These are phyloP conservation scores for Drosophila willistoni DNA, from an alignment of 1,140 invertebrate genomes.

Conservation along the genomic window DNA sequence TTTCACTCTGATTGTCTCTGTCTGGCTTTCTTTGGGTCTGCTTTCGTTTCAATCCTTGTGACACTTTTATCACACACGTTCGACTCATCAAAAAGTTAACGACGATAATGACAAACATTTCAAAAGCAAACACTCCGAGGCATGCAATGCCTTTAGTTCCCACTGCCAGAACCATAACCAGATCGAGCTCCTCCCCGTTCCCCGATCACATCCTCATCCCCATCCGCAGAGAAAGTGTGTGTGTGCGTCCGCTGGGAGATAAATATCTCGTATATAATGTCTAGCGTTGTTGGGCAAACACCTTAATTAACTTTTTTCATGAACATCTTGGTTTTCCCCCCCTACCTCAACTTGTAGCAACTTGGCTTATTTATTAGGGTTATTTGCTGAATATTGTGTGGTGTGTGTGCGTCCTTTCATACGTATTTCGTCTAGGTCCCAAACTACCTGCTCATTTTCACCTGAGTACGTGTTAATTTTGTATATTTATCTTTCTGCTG, in stretches of 20 bases:
- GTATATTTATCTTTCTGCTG: constrained; percentile 73
- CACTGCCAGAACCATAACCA: constrained; percentile 33
- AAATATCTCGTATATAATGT: constrained; percentile 78
- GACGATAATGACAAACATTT: constrained; percentile 81
- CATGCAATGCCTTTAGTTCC: constrained; percentile 33
- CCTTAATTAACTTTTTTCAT: constrained; percentile 80
- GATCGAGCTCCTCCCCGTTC: constrained; percentile 11
- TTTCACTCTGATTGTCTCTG: neutral
- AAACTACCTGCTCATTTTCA: constrained; percentile 75
- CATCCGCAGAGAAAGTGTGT: neutral
- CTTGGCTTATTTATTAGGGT: constrained; percentile 80
- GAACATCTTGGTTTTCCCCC: constrained; percentile 55
- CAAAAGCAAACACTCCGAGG: constrained; percentile 70
- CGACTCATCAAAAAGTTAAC: constrained; percentile 81
- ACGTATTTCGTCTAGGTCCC: constrained; percentile 26
- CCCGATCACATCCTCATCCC: neutral
- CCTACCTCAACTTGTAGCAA: constrained; percentile 53
- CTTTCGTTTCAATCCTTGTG: constrained; percentile 63
- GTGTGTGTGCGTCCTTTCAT: constrained; percentile 41
- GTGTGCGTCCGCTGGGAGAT: constrained; percentile 55
- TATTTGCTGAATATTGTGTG: constrained; percentile 60
- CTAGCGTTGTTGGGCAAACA: constrained; percentile 68
- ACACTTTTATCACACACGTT: constrained; percentile 81
- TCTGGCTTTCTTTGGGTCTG: constrained; percentile 28
- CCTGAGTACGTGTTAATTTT: constrained; percentile 80